phyloP scores from a whole-genome alignment of 2,888 invertebrate species.

The Megamerina dolium region DNA sequence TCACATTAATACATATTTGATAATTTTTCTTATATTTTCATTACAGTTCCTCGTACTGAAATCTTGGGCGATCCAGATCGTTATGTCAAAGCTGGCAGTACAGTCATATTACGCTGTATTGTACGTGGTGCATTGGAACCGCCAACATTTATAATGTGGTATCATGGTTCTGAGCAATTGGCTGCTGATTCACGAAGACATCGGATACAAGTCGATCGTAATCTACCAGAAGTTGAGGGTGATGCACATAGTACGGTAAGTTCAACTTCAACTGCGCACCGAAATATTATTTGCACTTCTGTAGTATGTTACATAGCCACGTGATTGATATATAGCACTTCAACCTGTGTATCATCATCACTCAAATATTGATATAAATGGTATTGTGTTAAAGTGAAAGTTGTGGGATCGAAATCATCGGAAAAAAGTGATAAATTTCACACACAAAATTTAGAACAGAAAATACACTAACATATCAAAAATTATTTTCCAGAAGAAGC shows the following conservation, averaged over 20 bases:
- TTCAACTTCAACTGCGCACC: too few relatives aligned
- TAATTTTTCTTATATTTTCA: slow-evolving; percentile 2
- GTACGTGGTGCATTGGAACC: slow-evolving; percentile 87
- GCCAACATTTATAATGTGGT: slow-evolving; percentile 93
- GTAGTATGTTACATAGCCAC: too few relatives aligned
- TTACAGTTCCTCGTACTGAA: slow-evolving; percentile 85
- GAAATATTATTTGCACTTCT: too few relatives aligned
- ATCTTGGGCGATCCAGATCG: slow-evolving; percentile 84
- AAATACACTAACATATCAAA: too few relatives aligned
- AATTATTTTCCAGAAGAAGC: too few relatives aligned
- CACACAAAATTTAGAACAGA: too few relatives aligned
- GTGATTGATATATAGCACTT: too few relatives aligned
- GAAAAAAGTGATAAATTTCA: too few relatives aligned
- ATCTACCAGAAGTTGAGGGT: slow-evolving; percentile 41
- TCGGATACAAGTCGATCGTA: slow-evolving; percentile 47
- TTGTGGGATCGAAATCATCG: too few relatives aligned
- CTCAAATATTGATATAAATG: too few relatives aligned
- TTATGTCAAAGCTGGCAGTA: slow-evolving; percentile 86
- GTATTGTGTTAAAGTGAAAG: too few relatives aligned
- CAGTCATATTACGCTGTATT: slow-evolving; percentile 80
- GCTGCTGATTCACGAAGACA: slow-evolving; percentile 46
- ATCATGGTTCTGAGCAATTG: slow-evolving; percentile 56
- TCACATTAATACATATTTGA: background rate
- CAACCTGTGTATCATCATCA: too few relatives aligned
- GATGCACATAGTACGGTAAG: slow-evolving; percentile 47